These are phyloP conservation scores for Percopsis omiscomaycus DNA, from an alignment of 2,797 vertebrate genomes.

Conservation along the genomic window DNA sequence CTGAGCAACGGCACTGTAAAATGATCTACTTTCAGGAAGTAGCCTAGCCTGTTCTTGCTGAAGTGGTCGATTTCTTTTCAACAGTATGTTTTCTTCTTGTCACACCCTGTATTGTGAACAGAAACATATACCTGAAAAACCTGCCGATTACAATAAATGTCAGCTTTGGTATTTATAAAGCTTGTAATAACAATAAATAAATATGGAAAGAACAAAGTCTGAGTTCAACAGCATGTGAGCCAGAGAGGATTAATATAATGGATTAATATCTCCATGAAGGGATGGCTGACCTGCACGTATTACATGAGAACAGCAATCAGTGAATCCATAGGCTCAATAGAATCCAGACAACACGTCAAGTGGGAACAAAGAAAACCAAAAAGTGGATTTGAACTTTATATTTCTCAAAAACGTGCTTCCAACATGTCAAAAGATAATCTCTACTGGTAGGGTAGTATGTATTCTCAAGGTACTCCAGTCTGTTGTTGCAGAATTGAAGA, in stretches of 20 bases:
- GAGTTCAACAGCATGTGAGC: neutral
- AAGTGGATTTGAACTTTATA: no score
- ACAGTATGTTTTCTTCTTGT: slow-evolving; percentile 42
- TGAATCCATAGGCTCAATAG: neutral
- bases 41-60: slow-evolving; percentile 46
- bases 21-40: slow-evolving; percentile 60
- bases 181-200: neutral
- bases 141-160: neutral
- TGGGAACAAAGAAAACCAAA: neutral
- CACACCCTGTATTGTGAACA: slow-evolving; percentile 48
- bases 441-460: no score
- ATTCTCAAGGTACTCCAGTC: no score
- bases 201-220: slow-evolving; percentile 1
- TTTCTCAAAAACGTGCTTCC: no score
- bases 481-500: no score
- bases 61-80: slow-evolving; percentile 62
- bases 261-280: neutral
- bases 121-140: slow-evolving; percentile 22
- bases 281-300: neutral
- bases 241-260: slow-evolving; percentile 6
- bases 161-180: neutral
- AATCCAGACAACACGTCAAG: neutral
- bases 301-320: neutral
- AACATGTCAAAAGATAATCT: no score
- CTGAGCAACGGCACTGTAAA: slow-evolving; percentile 54